Percentiles rank a stretch among this genome's conserved stretches.
These are phyloP conservation scores for Drosophila ironensis DNA, from an alignment of 1,140 invertebrate genomes.

Conservation along the genomic window DNA sequence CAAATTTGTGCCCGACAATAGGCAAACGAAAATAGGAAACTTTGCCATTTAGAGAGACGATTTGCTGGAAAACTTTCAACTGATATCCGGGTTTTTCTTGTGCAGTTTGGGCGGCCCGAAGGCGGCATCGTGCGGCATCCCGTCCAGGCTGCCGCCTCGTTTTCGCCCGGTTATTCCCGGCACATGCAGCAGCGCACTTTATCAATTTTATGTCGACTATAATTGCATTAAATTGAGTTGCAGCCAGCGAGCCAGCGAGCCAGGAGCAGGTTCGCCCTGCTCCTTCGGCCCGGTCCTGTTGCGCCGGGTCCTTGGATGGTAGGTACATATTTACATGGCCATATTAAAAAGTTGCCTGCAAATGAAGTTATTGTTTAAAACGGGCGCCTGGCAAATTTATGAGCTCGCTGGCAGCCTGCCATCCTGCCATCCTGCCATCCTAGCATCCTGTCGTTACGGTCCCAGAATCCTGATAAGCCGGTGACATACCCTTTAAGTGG, in stretches of 20 bases:
- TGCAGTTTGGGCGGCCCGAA: background rate
- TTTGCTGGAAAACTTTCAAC: too few relatives aligned
- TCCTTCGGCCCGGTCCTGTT: background rate
- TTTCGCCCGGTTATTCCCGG: constrained; percentile 24
- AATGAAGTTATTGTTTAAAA: constrained; percentile 47
- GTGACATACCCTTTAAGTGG: constrained; percentile 7
- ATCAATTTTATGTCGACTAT: constrained; percentile 73
- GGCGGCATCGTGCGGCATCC: background rate
- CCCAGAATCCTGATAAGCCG: background rate
- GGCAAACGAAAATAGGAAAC: too few relatives aligned
- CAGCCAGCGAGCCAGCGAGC: constrained; percentile 14
- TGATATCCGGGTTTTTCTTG: too few relatives aligned
- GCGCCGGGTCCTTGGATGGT: too few relatives aligned
- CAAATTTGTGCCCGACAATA: too few relatives aligned
- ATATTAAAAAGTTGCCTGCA: constrained; percentile 42
- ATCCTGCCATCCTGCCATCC: too few relatives aligned
- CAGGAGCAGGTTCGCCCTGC: background rate
- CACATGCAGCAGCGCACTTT: constrained; percentile 58
- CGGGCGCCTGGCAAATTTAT: constrained; percentile 4
- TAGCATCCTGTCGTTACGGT: background rate
- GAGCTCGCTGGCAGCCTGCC: background rate
- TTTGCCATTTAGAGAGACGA: too few relatives aligned
- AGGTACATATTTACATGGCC: constrained; percentile 25
- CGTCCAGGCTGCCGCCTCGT: constrained; percentile 1
- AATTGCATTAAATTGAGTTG: constrained; percentile 69